Evolutionary conservation across 2,113 vertebrate genomes (phyloP).

Genomic region (Pseudopipra pipra): DNA sequence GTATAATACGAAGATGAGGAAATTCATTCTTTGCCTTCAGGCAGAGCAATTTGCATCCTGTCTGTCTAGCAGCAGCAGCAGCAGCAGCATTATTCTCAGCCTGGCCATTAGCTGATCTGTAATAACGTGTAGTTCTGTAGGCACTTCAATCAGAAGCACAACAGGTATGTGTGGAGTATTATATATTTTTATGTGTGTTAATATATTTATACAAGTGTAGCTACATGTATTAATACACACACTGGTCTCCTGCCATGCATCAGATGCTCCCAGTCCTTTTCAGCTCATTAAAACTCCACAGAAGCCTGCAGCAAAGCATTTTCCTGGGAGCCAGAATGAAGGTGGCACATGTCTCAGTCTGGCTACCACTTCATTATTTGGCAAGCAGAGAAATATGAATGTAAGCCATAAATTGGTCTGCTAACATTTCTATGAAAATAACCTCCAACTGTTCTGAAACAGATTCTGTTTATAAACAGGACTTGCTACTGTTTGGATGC

Average conservation of each 20-base stretch:
- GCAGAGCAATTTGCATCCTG: constrained; percentile 20
- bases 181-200: neutral
- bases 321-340: neutral
- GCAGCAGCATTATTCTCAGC: neutral
- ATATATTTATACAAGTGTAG: neutral
- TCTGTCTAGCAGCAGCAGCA: neutral
- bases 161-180: neutral
- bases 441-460: neutral
- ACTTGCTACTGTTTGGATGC: neutral
- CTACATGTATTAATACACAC: neutral
- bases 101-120: neutral
- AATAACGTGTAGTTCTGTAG: neutral
- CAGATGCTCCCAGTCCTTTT: neutral
- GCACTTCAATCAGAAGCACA: neutral
- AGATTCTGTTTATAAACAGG: constrained; percentile 41
- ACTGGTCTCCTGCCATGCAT: neutral
- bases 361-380: neutral
- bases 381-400: neutral
- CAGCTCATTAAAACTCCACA: neutral
- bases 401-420: neutral
- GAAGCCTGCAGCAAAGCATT: neutral
- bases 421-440: constrained; percentile 4
- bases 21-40: neutral
- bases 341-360: neutral
- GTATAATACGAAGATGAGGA: neutral